phyloP scores from a whole-genome alignment of 1,140 invertebrate genomes.

The Gonioctena quinquepunctata region DNA sequence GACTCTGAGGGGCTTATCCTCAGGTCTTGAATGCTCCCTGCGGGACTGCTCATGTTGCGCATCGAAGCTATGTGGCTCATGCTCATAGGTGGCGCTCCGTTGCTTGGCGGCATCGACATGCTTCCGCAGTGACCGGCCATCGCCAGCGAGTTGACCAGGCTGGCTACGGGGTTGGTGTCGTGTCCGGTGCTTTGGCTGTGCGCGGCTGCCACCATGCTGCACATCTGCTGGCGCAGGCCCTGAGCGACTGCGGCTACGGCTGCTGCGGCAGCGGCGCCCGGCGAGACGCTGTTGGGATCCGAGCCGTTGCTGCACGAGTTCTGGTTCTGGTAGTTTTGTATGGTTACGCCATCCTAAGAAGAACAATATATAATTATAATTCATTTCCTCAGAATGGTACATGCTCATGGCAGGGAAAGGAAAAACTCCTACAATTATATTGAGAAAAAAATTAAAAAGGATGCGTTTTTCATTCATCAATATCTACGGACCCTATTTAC shows the following conservation, averaged over 20 bases:
- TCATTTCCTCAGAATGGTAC: too few species aligned
- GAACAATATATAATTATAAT: too few species aligned
- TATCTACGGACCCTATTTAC: too few species aligned
- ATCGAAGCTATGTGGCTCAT: slow-evolving; percentile 49
- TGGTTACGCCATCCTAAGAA: slow-evolving; percentile 52
- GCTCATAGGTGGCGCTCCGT: slow-evolving; percentile 50
- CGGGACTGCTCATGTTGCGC: slow-evolving; percentile 50
- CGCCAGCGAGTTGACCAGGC: slow-evolving; percentile 52
- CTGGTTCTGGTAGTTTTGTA: slow-evolving; percentile 48
- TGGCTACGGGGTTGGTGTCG: slow-evolving; percentile 58
- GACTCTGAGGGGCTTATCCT: slow-evolving; percentile 51
- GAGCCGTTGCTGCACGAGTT: slow-evolving; percentile 61
- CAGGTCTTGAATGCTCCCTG: slow-evolving; percentile 45
- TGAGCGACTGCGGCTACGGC: slow-evolving; percentile 73
- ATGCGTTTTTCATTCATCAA: too few species aligned
- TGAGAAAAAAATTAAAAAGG: too few species aligned
- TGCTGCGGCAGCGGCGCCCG: slow-evolving; percentile 69
- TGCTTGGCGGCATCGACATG: slow-evolving; percentile 52
- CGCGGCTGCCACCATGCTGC: slow-evolving; percentile 69
- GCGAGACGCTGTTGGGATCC: slow-evolving; percentile 68
- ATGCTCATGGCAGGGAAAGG: too few species aligned
- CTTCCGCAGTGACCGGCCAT: slow-evolving; percentile 53
- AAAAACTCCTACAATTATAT: too few species aligned
- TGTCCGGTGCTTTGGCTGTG: slow-evolving; percentile 60
- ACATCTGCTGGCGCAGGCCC: slow-evolving; percentile 73